A percentile compares a stretch with the other conserved stretches of the same genome.
Evolutionary conservation across 30 jellyfish, hydroid and myxozoan species (phyloP).

Genomic region (Aurelia aurita): DNA sequence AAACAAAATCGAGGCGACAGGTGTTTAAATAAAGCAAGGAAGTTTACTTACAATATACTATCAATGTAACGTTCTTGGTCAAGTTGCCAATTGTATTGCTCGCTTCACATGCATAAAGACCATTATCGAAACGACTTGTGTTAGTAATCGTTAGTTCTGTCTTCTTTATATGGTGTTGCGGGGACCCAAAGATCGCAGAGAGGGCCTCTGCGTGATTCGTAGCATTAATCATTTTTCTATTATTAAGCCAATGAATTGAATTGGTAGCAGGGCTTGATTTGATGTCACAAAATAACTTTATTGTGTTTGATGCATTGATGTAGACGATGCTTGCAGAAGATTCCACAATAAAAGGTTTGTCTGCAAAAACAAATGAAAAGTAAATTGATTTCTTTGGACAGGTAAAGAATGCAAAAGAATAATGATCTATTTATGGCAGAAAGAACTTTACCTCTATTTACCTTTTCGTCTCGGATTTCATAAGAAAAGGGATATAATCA

Average conservation of each 20-base stretch:
- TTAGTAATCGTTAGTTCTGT: slow-evolving; percentile 31
- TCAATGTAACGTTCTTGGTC: slow-evolving; percentile 36
- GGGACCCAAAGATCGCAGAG: neutral
- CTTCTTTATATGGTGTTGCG: neutral
- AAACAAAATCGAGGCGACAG: too few relatives aligned
- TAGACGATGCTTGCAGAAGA: slow-evolving; percentile 9
- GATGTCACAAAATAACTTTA: slow-evolving; percentile 42
- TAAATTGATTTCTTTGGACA: neutral
- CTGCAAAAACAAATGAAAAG: neutral
- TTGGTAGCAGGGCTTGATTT: slow-evolving; percentile 38
- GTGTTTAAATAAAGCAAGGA: neutral
- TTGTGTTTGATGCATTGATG: slow-evolving; percentile 31
- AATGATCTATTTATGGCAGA: too few relatives aligned
- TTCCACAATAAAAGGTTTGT: slow-evolving; percentile 22
- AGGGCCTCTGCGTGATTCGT: neutral
- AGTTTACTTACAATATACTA: slow-evolving; percentile 46
- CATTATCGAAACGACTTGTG: slow-evolving; percentile 38
- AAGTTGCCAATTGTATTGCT: slow-evolving; percentile 31
- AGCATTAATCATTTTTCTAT: slow-evolving; percentile 1
- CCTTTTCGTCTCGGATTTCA: too few relatives aligned
- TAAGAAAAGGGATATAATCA: too few relatives aligned
- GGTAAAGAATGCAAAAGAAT: too few relatives aligned
- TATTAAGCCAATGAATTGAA: slow-evolving; percentile 12
- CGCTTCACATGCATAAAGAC: slow-evolving; percentile 51
- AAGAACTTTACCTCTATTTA: too few relatives aligned